Evolutionary conservation across 2,888 invertebrate species (phyloP).

Genomic region (Cataglyphis albicans): DNA sequence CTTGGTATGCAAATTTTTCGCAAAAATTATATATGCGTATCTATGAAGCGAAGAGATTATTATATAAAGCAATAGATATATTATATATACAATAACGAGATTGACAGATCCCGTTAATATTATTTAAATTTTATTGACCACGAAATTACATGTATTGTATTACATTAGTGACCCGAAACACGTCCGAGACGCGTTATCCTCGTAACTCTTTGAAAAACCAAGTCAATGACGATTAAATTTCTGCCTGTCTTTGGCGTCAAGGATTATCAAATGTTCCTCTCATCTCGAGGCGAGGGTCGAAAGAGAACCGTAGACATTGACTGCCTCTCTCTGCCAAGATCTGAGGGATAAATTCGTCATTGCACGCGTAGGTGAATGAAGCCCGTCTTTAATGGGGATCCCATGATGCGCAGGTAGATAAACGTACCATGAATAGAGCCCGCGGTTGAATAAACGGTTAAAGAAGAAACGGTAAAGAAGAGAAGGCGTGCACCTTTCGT

Average conservation of each 20-base stretch:
- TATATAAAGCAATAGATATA: neutral
- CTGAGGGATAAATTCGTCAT: constrained; percentile 73
- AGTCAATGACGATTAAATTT: constrained; percentile 52
- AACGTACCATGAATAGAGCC: constrained; percentile 72
- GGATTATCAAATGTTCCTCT: constrained; percentile 53
- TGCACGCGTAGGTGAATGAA: constrained; percentile 73
- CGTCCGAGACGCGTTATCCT: neutral
- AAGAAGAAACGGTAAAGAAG: constrained; percentile 62
- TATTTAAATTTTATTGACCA: constrained; percentile 8
- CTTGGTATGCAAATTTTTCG: neutral
- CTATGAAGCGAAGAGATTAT: neutral
- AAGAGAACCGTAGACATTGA: constrained; percentile 67
- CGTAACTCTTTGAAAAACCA: constrained; percentile 27
- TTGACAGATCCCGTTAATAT: constrained; percentile 20
- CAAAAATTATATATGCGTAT: neutral
- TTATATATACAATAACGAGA: neutral
- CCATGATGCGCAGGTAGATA: constrained; percentile 74
- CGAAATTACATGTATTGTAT: neutral
- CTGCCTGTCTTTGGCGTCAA: constrained; percentile 50
- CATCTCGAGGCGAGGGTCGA: constrained; percentile 63
- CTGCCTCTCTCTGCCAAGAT: constrained; percentile 64
- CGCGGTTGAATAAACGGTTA: constrained; percentile 72
- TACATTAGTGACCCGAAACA: neutral
- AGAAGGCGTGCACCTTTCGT: constrained; percentile 60
- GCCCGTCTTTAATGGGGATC: constrained; percentile 71